Evolutionary conservation across 2,113 vertebrate species (phyloP), one percentile per base, ranked within the genome.

Genomic region (Rutilus rutilus): DNA sequence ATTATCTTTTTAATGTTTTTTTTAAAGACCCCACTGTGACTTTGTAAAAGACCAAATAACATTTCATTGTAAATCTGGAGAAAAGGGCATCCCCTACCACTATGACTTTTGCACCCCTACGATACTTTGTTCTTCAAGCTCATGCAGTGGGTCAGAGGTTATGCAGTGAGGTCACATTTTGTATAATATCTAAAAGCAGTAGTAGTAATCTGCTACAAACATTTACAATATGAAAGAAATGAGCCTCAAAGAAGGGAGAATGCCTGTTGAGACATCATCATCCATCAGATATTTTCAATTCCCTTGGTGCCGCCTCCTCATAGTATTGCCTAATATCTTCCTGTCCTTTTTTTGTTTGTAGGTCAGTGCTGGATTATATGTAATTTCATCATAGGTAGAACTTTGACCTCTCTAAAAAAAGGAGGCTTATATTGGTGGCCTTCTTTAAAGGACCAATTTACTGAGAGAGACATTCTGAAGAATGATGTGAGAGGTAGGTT

Each of bases 1-100:
- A 74, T 88, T 86, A 84, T 57, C n/a, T 64, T 77, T 71, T 50
- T 15, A 86, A 77, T 79, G 82, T n/a, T 47, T 82, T n/a, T 47
- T 82, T 36, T 62, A 57, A 5, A 75, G 45, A 50, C 59, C 45
- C 17, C 5, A 11, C 50, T 60, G 67, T 50, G 73, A 9, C 7
- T 83, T 78, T 67, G 27, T 88, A 33, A 90, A 89, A 74, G 50
- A 60, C 30, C 65, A 65, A 39, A 47, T 90, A 90, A 85, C 83
- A n/a, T 65, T 78, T 87, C 27, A 84, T 77, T 89, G 85, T 69
- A 21, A 30, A 85, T 86, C 60, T 78, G 6, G 64, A 52, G 82
- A 12, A 47, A 17, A 36, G 27, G n/a, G 14, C 27, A 71, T 73
- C 67, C 54, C 27, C 67, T 81, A 73, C 75, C 75, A 42, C 21